Base-by-base conservation (phyloP, 2,113 vertebrate genomes). In the Campylomormyrus tamandua region DNA sequence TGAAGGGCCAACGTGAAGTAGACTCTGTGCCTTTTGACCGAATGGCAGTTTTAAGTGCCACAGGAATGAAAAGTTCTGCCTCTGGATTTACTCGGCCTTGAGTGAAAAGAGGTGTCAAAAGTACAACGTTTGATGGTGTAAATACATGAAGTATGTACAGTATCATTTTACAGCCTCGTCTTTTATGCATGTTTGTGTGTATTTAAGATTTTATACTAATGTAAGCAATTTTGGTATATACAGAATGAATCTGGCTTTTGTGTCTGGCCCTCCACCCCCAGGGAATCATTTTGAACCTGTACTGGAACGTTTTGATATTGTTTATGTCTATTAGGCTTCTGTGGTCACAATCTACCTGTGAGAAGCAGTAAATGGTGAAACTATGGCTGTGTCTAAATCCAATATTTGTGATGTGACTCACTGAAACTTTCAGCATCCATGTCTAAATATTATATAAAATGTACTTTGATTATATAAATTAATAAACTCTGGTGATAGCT, bases 151-250 rank as follows among this genome's bases (percentile, higher is more conserved):
- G 24, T 39, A 45, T 87, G 48, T 35, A 87, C 27, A 56, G n/a
- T 88, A 10, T 39, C 50, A 9, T 53, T 89, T 42, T 31, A 11
- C 31, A 21, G 70, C 24, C 3, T 53, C 31, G 17, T 39, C 15
- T 77, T 77, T 77, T 19, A 35, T 7, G 70, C 27, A 13, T 31
- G 35, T 89, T 21, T 89, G 74, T 24, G 35, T 80, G 66, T 52
- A 35, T 83, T 89, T 53, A 66, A 66, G 62, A 66, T 66, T 89
- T 89, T 83, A 89, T 11, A 24, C 24, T 17, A 46, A 49, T 50
- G 66, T 89, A 74, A 50, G 24, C 15, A 42, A 35, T 89, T n/a
- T 58, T 31, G 42, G 15, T 88, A 27, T 89, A 35, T 70, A 21
- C 10, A 39, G 45, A 80, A 74, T 50, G 19, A 77, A 42, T 24